Evolutionary conservation across 1,140 invertebrate species (phyloP).

Genomic region (Drosophila triauraria): DNA sequence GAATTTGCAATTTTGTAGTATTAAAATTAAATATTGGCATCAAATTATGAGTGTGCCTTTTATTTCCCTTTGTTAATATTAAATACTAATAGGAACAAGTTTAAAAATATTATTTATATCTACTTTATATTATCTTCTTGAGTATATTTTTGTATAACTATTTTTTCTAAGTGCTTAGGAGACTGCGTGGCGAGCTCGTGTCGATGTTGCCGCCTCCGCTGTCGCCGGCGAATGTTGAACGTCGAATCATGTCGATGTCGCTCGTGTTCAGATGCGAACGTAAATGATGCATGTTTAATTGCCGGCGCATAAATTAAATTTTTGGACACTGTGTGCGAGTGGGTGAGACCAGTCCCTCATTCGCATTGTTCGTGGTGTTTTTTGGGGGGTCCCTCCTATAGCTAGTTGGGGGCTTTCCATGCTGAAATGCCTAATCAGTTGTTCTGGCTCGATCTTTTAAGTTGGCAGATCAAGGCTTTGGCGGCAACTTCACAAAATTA

Average conservation of each 20-base stretch:
- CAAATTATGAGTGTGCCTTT: no score
- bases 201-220: slow-evolving; percentile 69
- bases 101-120: no score
- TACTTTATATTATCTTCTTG: no score
- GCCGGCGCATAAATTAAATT: slow-evolving; percentile 81
- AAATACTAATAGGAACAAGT: no score
- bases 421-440: slow-evolving; percentile 39
- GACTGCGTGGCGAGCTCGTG: slow-evolving; percentile 44
- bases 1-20: no score
- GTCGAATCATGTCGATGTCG: slow-evolving; percentile 55
- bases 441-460: slow-evolving; percentile 16
- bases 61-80: no score
- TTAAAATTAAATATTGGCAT: no score
- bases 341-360: slow-evolving; percentile 57
- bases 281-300: slow-evolving; percentile 84
- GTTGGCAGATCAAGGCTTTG: slow-evolving; percentile 21
- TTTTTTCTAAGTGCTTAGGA: slow-evolving; percentile 3
- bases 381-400: slow-evolving; percentile 9
- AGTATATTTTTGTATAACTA: no score
- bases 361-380: slow-evolving; percentile 41
- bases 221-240: slow-evolving; percentile 51
- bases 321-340: slow-evolving; percentile 43
- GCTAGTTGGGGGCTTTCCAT: neutral
- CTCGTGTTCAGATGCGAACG: slow-evolving; percentile 56
- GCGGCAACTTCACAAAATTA: slow-evolving; percentile 30